Base-by-base conservation (phyloP, 1,140 invertebrate genomes). In the Pachyrhynchus sulphureomaculatus region DNA sequence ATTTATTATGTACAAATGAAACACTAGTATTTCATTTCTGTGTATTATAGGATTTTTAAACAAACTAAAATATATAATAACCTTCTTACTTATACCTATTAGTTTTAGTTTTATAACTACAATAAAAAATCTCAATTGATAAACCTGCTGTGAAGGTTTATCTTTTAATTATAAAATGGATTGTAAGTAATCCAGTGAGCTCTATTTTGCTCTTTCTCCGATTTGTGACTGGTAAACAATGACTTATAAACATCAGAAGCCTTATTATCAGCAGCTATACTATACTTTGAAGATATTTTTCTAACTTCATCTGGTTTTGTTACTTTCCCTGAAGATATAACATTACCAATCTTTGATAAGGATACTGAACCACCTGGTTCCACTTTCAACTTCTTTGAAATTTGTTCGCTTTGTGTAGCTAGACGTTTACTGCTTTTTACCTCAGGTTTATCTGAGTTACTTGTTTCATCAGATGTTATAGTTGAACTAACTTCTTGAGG, bases 121-220 rank as follows among this genome's bases (percentile, higher is more conserved):
- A n/a, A n/a, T n/a, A n/a, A n/a, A n/a, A n/a, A n/a, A n/a, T n/a
- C n/a, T n/a, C n/a, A n/a, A n/a, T n/a, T n/a, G n/a, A n/a, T n/a
- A n/a, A n/a, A n/a, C n/a, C n/a, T n/a, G n/a, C n/a, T n/a, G n/a
- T n/a, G n/a, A n/a, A n/a, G n/a, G n/a, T n/a, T n/a, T n/a, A n/a
- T n/a, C n/a, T 10, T 23, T 55, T 81, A 96, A 83, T 94, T 95
- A 78, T 95, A 98, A 74, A 95, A 91, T 47, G 95, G 95, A 84
- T 98, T 98, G 75, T 94, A 97, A 4, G 96, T 98, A 48, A 99
- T 86, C 96, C 96, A 99, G 76, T 99, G 95, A 3, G 93, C 93
- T 72, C 88, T 88, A 26, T 88, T 83, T 75, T 98, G 92, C 44
- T 89, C 85, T 69, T 90, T 83, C 23, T 95, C 95, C 42, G 84